Evolutionary conservation across 2,888 invertebrate species (phyloP).

Genomic region (Synanthedon vespiformis): DNA sequence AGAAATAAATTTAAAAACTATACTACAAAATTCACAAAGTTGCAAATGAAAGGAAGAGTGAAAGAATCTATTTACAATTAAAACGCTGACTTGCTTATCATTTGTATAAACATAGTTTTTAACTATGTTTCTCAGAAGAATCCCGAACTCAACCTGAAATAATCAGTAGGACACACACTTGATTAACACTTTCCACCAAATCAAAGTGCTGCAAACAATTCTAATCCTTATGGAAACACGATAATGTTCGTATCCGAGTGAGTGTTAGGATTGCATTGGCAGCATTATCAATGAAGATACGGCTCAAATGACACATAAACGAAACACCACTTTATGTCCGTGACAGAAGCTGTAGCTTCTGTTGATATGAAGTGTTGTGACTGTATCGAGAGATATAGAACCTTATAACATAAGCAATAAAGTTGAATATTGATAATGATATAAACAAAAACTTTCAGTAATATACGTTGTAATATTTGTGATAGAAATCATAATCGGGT

Average conservation of each 20-base stretch:
- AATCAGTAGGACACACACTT: slow-evolving; percentile 46
- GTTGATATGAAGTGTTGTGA: slow-evolving; percentile 14
- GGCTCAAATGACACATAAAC: slow-evolving; percentile 19
- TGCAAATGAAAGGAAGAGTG: slow-evolving; percentile 51
- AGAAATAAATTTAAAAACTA: too few relatives aligned
- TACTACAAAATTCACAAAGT: slow-evolving; percentile 2
- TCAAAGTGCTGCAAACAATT: slow-evolving; percentile 13
- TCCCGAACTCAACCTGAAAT: slow-evolving; percentile 27
- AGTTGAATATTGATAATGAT: slow-evolving; percentile 14
- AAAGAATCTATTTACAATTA: slow-evolving; percentile 45
- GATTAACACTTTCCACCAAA: slow-evolving; percentile 48
- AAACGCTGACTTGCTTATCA: slow-evolving; percentile 43
- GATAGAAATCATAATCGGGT: slow-evolving; percentile 65
- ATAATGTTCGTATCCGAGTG: slow-evolving; percentile 9
- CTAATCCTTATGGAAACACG: slow-evolving; percentile 14
- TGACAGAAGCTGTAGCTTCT: slow-evolving; percentile 19
- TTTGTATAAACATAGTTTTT: slow-evolving; percentile 45
- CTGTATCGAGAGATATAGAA: slow-evolving; percentile 20
- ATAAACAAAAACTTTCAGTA: slow-evolving; percentile 14
- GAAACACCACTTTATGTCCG: slow-evolving; percentile 26
- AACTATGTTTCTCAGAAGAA: slow-evolving; percentile 48
- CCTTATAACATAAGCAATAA: slow-evolving; percentile 16
- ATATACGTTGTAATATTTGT: slow-evolving; percentile 55
- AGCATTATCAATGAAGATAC: slow-evolving; percentile 36
- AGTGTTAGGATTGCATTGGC: not conserved